Evolutionary conservation across 2,888 invertebrate genomes (phyloP), one percentile per base, ranked within the genome.

Genomic region (Lasioglossum zephyrum): DNA sequence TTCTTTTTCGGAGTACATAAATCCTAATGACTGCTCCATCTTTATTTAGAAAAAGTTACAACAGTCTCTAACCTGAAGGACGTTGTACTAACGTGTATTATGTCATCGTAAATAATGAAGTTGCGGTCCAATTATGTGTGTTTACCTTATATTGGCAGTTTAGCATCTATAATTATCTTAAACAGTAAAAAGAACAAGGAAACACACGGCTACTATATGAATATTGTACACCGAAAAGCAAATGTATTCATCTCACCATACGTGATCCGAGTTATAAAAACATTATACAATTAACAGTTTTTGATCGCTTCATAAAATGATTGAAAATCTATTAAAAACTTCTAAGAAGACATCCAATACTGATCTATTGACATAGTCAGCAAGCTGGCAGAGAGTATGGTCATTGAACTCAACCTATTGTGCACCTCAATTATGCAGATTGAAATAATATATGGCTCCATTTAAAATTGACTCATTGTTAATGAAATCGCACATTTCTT

Each of bases 381-480:
- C 13, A 22, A 1, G 36, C 41, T 70, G 22, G 39, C 22, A 41
- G 39, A 9, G 69, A 70, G 39, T 70, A 69, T 41, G 41, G 69
- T 13, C 69, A 41, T 41, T 70, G 69, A 70, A 39, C 69, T 70
- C 69, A n/a, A 70, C 41, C 41, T 22, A 41, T 41, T 41, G 69
- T 70, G 69, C 39, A 70, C 41, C 69, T 22, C n/a, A 70, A 70
- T 70, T 70, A 70, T 70, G 41, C 41, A 39, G 22, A 41, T 41
- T 70, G 69, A 41, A 70, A 69, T 39, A 41, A 69, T 39, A 41
- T 22, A 22, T 39, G 1, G 1, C 39, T 70, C 13, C 39, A 70
- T 41, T 70, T 41, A 22, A 70, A 39, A 41, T 0, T 18, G 4
- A n/a, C 41, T n/a, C 11, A 13, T 39, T 70, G 22, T 69, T 39